phyloP scores from a whole-genome alignment of 2,113 vertebrate species.

The Poecilia latipinna region DNA sequence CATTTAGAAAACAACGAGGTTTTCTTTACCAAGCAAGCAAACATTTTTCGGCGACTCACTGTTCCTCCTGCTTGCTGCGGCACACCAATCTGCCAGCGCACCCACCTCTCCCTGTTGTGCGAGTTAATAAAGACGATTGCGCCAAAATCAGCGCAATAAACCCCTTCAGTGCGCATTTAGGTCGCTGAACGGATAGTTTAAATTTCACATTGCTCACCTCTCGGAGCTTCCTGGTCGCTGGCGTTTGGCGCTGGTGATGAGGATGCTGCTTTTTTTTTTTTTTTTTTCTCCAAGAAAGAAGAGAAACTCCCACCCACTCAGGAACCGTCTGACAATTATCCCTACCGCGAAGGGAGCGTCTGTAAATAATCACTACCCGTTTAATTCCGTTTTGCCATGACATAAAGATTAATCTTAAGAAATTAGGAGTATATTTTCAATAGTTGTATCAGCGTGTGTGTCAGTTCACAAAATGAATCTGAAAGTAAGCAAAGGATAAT shows the following conservation, averaged over 20 bases:
- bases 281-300: constrained; percentile 55
- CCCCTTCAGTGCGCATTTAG: background rate
- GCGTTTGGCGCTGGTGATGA: constrained; percentile 36
- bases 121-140: constrained; percentile 64
- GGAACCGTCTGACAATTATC: constrained; percentile 83
- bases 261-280: constrained; percentile 26
- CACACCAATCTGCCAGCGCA: constrained; percentile 42
- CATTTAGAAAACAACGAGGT: background rate
- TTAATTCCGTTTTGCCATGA: background rate
- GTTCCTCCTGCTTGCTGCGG: constrained; percentile 37
- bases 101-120: constrained; percentile 35
- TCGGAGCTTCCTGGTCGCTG: constrained; percentile 44
- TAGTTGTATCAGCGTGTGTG: no score
- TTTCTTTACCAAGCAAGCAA: background rate
- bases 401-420: background rate
- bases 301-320: constrained; percentile 78
- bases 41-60: constrained; percentile 3
- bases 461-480: no score
- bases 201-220: constrained; percentile 56
- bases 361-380: background rate
- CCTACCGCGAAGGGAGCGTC: constrained; percentile 58
- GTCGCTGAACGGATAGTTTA: background rate
- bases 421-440: background rate
- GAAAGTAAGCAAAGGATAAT: no score
- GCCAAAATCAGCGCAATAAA: constrained; percentile 40